These are phyloP conservation scores for Ornithorhynchus anatinus DNA, from an alignment of 2,113 vertebrate species.

Conservation along the genomic window DNA sequence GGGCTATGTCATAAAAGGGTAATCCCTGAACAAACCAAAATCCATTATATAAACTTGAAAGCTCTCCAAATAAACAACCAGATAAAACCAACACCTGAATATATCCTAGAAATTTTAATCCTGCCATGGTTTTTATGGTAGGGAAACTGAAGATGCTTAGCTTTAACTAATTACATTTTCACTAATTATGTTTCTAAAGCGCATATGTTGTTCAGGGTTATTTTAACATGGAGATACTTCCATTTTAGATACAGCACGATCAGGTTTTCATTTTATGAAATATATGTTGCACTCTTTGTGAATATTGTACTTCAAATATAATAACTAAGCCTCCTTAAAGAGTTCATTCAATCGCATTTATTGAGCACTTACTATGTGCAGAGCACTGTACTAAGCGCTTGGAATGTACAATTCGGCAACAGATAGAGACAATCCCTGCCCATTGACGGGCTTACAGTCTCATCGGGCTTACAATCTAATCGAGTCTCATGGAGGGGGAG, in stretches of 20 bases:
- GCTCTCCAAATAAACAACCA: slow-evolving; percentile 23
- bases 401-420: too few species aligned
- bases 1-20: neutral
- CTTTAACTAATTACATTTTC: neutral
- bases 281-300: too few species aligned
- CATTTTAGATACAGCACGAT: neutral
- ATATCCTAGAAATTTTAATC: slow-evolving; percentile 1
- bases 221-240: neutral
- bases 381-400: too few species aligned
- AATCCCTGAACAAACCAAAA: slow-evolving; percentile 29
- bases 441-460: too few species aligned
- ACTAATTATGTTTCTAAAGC: neutral
- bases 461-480: too few species aligned
- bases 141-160: neutral
- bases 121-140: neutral
- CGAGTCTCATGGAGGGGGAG: too few species aligned
- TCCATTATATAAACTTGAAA: slow-evolving; percentile 7
- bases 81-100: slow-evolving; percentile 3
- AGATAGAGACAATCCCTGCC: too few species aligned
- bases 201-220: accelerated
- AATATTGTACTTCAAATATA: too few species aligned
- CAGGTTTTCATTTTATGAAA: too few species aligned
- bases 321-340: too few species aligned
- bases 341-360: too few species aligned
- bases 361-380: too few species aligned